Conservation (phyloP, 2,888 invertebrate genomes). For the Chrysomela aeneicollis region DNA sequence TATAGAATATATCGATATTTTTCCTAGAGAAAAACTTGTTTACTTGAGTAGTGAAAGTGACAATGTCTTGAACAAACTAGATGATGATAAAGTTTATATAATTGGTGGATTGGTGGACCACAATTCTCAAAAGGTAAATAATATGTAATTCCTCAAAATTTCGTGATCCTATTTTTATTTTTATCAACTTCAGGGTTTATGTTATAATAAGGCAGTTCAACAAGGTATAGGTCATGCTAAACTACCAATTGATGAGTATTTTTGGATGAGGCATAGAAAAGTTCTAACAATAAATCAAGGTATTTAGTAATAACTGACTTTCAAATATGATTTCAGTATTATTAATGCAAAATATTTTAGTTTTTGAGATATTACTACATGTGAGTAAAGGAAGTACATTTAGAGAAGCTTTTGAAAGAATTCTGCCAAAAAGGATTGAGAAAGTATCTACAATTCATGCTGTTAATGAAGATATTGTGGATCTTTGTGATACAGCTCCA, state of each 20-base stretch:
- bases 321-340: neutral
- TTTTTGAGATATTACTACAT: slow-evolving; percentile 82
- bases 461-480: too few relatives aligned
- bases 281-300: slow-evolving; percentile 97
- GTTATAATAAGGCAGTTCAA: slow-evolving; percentile 80
- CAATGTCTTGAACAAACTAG: slow-evolving; percentile 78
- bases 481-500: too few relatives aligned
- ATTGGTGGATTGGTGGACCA: slow-evolving; percentile 99
- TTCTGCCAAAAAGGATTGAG: slow-evolving; percentile 69
- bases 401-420: slow-evolving; percentile 79
- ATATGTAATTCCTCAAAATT: neutral
- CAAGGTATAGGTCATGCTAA: slow-evolving; percentile 83
- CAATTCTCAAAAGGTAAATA: slow-evolving; percentile 85
- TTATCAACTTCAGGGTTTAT: slow-evolving; percentile 72
- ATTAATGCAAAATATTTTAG: slow-evolving; percentile 63
- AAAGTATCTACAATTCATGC: slow-evolving; percentile 33
- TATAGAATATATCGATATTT: slow-evolving; percentile 73
- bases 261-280: slow-evolving; percentile 90
- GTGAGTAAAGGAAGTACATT: slow-evolving; percentile 81
- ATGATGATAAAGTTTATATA: slow-evolving; percentile 83
- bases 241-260: slow-evolving; percentile 87
- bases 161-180: neutral
- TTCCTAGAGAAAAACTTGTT: slow-evolving; percentile 80
- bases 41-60: slow-evolving; percentile 96
- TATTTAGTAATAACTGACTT: slow-evolving; percentile 55